phyloP scores from a whole-genome alignment of 2,888 invertebrate species.

The Andrena bicolor region DNA sequence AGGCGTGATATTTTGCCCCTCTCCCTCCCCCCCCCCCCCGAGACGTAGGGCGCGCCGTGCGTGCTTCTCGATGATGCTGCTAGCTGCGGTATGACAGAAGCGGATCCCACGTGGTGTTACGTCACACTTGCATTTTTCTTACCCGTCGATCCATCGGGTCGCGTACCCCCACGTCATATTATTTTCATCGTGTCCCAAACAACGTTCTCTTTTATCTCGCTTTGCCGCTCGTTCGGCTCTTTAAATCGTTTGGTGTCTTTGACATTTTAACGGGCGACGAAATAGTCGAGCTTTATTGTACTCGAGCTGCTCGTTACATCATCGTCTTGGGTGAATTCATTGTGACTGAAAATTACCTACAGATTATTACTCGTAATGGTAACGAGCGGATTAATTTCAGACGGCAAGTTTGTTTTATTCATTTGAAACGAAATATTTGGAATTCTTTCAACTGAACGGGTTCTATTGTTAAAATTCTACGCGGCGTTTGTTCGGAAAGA shows the following conservation, averaged over 20 bases:
- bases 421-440: neutral
- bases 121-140: slow-evolving; percentile 64
- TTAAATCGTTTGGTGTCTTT: neutral
- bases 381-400: too few relatives aligned
- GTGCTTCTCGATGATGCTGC: slow-evolving; percentile 47
- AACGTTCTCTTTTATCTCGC: neutral
- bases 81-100: slow-evolving; percentile 60
- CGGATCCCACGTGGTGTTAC: slow-evolving; percentile 67
- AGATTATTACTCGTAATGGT: too few relatives aligned
- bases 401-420: neutral
- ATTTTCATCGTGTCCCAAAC: neutral
- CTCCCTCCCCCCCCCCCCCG: neutral
- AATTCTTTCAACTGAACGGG: neutral
- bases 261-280: neutral
- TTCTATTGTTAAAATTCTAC: too few relatives aligned
- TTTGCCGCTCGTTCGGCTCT: neutral
- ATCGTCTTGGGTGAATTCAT: neutral
- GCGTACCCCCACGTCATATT: neutral
- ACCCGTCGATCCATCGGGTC: slow-evolving; percentile 22
- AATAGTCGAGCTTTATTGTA: neutral
- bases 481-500: neutral
- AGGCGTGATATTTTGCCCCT: slow-evolving; percentile 60
- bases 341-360: too few relatives aligned
- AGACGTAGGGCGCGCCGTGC: slow-evolving; percentile 28
- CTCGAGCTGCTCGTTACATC: neutral